A percentile compares a stretch with the other conserved stretches of the same genome.
Conservation (phyloP, 2,113 vertebrate genomes). For the Toxostoma redivivum region DNA sequence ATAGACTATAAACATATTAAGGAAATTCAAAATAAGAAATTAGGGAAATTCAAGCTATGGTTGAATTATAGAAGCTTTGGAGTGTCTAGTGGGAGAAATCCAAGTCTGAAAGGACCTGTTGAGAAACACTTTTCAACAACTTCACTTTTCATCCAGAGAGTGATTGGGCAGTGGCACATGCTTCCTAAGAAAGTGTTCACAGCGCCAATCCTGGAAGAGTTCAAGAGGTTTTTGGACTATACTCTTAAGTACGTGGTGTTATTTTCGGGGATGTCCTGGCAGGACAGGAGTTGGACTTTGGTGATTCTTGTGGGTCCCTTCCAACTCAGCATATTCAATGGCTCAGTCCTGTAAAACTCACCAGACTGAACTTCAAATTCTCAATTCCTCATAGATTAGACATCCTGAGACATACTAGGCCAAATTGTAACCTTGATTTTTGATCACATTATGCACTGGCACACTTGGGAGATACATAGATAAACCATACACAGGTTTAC, state of each 20-base stretch:
- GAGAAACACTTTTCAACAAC: neutral
- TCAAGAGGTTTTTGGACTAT: neutral
- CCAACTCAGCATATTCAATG: neutral
- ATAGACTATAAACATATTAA: neutral
- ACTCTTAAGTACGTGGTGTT: neutral
- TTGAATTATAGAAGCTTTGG: neutral
- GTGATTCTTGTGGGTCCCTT: neutral
- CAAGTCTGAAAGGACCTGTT: neutral
- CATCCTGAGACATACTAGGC: neutral
- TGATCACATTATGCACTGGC: neutral
- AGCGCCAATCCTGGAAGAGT: neutral
- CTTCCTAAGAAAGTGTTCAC: neutral
- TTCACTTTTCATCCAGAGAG: neutral
- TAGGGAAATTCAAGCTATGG: neutral
- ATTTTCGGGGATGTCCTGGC: neutral
- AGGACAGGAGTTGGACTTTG: neutral
- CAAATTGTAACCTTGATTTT: neutral
- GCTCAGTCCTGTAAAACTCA: neutral
- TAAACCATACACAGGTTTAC: rapidly evolving
- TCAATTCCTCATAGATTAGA: neutral
- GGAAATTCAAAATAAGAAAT: neutral
- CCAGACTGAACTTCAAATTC: neutral
- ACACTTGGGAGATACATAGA: neutral
- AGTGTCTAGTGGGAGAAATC: neutral
- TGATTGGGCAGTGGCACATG: too few species aligned